A percentile compares a stretch with the other conserved stretches of the same genome.
Conservation (phyloP, 2,113 vertebrate genomes). For the Dicentrarchus labrax region DNA sequence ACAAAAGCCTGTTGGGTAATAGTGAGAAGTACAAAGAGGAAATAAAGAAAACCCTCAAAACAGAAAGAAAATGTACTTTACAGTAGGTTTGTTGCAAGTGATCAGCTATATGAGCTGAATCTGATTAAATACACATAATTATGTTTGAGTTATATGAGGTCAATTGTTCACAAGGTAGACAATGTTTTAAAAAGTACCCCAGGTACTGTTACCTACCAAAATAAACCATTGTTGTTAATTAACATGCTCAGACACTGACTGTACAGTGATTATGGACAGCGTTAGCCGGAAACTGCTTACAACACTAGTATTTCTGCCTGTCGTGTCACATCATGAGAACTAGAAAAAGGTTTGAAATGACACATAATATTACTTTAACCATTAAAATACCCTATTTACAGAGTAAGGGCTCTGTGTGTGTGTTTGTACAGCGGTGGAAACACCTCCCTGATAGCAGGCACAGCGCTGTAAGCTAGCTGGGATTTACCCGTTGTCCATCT, state of each 20-base stretch:
- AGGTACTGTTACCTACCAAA: too few relatives aligned
- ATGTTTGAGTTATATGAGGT: not conserved
- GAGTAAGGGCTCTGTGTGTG: too few relatives aligned
- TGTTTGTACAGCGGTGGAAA: too few relatives aligned
- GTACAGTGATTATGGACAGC: too few relatives aligned
- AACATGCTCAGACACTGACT: not conserved
- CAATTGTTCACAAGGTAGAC: too few relatives aligned
- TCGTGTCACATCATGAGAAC: not conserved
- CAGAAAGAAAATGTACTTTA: not conserved
- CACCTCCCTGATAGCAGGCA: not conserved
- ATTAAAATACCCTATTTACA: too few relatives aligned
- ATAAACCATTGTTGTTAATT: not conserved
- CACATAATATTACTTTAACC: too few relatives aligned
- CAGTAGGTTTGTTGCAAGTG: not conserved
- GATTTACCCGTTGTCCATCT: not conserved
- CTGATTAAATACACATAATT: not conserved
- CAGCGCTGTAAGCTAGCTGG: not conserved
- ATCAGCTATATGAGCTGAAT: not conserved
- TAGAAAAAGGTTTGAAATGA: not conserved
- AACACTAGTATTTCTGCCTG: not conserved
- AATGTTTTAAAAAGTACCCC: too few relatives aligned
- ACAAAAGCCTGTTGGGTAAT: slow-evolving; percentile 40
- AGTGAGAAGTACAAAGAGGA: slow-evolving; percentile 66
- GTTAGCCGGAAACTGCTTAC: too few relatives aligned
- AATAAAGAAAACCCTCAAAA: slow-evolving; percentile 16